phyloP scores from a whole-genome alignment of 2,797 vertebrate genomes.

The Falco columbarius region DNA sequence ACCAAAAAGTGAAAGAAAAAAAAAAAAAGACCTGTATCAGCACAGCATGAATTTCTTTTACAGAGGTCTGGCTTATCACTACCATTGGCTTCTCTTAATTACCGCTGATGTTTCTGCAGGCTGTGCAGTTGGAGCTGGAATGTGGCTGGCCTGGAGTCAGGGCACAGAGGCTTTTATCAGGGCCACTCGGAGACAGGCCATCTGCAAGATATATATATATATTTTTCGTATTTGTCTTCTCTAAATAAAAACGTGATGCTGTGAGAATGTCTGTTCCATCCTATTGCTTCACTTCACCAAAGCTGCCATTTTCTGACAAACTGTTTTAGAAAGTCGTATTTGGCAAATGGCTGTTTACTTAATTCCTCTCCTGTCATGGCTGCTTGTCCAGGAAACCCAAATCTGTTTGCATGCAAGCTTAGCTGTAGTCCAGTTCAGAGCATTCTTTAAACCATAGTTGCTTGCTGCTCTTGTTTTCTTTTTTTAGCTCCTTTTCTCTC shows the following conservation, averaged over 20 bases:
- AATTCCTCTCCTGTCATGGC: not conserved
- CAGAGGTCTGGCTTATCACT: not conserved
- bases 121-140: constrained; percentile 13
- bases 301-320: not conserved
- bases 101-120: constrained; percentile 17
- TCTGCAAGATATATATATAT: constrained; percentile 8
- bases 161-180: not conserved
- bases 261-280: not conserved
- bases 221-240: not conserved
- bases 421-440: not conserved
- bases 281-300: not conserved
- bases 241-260: constrained; percentile 5
- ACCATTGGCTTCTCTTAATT: not conserved
- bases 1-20: not conserved
- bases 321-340: constrained; percentile 5
- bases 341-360: constrained; percentile 18
- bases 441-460: not conserved
- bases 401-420: not conserved
- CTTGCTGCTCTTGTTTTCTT: not conserved
- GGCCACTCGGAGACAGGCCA: not conserved
- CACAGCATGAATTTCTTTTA: not conserved
- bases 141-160: not conserved
- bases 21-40: not conserved
- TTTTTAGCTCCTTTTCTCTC: not conserved
- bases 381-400: not conserved